A percentile compares a stretch with the other conserved stretches of the same genome.
Conservation (phyloP, 2,797 vertebrate genomes). For the Amblyraja radiata region DNA sequence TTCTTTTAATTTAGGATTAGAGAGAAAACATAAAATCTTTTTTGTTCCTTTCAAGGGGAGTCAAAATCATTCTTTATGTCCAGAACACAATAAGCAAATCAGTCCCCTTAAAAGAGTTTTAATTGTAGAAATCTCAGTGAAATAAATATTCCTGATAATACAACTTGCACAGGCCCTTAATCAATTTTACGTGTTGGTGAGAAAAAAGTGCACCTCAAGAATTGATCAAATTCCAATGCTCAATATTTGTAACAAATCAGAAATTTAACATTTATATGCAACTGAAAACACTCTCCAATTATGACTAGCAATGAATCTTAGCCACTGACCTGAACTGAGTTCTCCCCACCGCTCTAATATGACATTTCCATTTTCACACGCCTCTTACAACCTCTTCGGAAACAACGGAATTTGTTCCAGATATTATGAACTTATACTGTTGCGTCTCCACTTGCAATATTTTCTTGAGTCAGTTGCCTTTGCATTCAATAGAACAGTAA, state of each 20-base stretch:
- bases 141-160: background rate
- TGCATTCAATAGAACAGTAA: constrained; percentile 3
- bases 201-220: background rate
- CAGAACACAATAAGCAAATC: background rate
- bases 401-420: constrained; percentile 7
- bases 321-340: constrained; percentile 16
- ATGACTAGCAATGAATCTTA: constrained; percentile 16
- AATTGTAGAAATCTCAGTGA: background rate
- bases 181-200: background rate
- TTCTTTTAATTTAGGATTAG: background rate
- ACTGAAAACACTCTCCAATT: background rate
- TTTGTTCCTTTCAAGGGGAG: background rate
- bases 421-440: background rate
- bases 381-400: constrained; percentile 20
- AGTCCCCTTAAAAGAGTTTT: background rate
- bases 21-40: background rate
- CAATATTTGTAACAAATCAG: background rate
- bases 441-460: constrained; percentile 3
- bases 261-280: background rate
- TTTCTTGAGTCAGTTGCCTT: background rate
- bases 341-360: constrained; percentile 10
- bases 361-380: constrained; percentile 25
- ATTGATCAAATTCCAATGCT: background rate
- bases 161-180: background rate
- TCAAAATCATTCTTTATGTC: background rate